phyloP scores from a whole-genome alignment of 2,888 invertebrate genomes.

The Boloria selene region DNA sequence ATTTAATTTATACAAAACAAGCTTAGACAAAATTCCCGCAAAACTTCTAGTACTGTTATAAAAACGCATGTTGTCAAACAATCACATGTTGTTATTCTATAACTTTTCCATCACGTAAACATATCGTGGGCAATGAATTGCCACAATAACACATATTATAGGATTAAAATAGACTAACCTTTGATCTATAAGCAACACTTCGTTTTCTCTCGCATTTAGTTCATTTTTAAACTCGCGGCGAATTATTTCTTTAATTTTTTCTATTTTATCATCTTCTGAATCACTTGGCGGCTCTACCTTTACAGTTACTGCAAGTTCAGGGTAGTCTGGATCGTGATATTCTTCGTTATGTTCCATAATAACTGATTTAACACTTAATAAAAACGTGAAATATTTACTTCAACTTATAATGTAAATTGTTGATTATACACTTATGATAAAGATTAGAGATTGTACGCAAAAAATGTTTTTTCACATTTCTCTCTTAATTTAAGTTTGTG shows the following conservation, averaged over 20 bases:
- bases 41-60: background rate
- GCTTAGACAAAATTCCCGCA: too few species aligned
- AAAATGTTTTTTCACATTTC: slow-evolving; percentile 39
- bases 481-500: slow-evolving; percentile 24
- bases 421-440: slow-evolving; percentile 27
- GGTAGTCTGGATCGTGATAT: slow-evolving; percentile 84
- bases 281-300: slow-evolving; percentile 53
- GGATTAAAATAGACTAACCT: slow-evolving; percentile 69
- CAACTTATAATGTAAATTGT: slow-evolving; percentile 27
- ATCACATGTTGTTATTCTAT: slow-evolving; percentile 2
- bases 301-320: slow-evolving; percentile 54
- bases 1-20: too few species aligned
- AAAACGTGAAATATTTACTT: slow-evolving; percentile 12
- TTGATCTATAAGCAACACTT: slow-evolving; percentile 87
- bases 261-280: slow-evolving; percentile 67
- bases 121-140: background rate
- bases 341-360: slow-evolving; percentile 74
- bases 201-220: slow-evolving; percentile 85
- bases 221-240: slow-evolving; percentile 88
- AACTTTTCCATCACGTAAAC: background rate
- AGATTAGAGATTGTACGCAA: slow-evolving; percentile 48
- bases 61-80: slow-evolving; percentile 15
- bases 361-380: slow-evolving; percentile 14
- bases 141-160: slow-evolving; percentile 3
- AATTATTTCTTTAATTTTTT: slow-evolving; percentile 84